Conservation (phyloP, 1,140 invertebrate genomes). For the Scylla paramamosain region DNA sequence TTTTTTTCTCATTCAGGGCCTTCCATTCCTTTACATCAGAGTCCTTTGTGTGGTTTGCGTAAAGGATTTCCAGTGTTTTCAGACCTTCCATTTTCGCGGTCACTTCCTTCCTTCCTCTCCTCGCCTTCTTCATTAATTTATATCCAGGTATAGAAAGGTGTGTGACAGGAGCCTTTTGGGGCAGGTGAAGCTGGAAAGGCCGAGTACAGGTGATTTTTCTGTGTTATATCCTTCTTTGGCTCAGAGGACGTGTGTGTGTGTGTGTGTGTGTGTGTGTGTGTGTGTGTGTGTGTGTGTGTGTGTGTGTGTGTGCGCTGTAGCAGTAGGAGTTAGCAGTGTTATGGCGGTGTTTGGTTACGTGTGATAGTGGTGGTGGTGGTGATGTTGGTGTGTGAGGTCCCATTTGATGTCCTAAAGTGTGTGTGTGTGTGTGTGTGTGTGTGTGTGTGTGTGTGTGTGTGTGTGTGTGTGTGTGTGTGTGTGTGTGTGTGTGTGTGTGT, state of each 20-base stretch:
- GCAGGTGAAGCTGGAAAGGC: not conserved
- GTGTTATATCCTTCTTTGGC: not conserved
- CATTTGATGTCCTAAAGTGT: not conserved
- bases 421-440: not conserved
- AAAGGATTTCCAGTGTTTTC: not conserved
- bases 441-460: slow-evolving; percentile 20
- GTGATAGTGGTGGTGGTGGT: no score
- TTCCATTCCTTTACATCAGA: not conserved
- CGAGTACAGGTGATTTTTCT: not conserved
- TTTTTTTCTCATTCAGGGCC: not conserved
- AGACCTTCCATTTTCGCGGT: not conserved
- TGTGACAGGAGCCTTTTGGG: not conserved
- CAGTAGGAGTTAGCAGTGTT: no score
- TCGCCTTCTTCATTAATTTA: not conserved
- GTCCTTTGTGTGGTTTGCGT: not conserved
- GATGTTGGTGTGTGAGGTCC: no score
- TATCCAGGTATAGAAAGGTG: slow-evolving; percentile 11
- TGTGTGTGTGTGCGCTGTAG: not conserved
- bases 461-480: not conserved
- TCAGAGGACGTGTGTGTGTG: not conserved
- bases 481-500: not conserved
- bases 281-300: no score
- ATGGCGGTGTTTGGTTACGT: no score
- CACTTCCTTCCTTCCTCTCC: not conserved
- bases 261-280: slow-evolving; percentile 4